Base-by-base conservation (phyloP, 1,140 invertebrate genomes). In the Bombyx mori region DNA sequence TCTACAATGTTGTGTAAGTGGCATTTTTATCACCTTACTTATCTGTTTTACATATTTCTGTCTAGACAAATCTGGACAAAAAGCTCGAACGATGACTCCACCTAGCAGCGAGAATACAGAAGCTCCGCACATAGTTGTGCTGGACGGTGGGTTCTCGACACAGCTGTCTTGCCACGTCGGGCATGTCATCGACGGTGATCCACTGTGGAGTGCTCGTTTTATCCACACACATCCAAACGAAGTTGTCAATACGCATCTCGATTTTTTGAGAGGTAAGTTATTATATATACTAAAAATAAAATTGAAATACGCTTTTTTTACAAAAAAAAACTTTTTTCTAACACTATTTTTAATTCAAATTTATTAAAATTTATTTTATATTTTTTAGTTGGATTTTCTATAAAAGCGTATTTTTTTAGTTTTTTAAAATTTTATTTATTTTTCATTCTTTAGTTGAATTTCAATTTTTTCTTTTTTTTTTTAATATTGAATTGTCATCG, bases 161-260 rank as follows among this genome's bases (percentile, higher is more conserved):
- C 94, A 95, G 77, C 80, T 96, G 63, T 91, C 91, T 7, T 92
- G 90, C 53, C 92, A 94, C 73, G 90, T 94, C 1, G 89, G 89
- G 1, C 89, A 92, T 63, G 90, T 90, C 46, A 91, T 93, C 48
- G 92, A 93, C 73, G 92, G 91, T 0, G 91, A 94, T 79, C 94
- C 95, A 1, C 77, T 97, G 7, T 97, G 95, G 95, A 95, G 93
- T 54, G 92, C 94, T 0, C 88, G 93, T 58, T 94, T 95, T 68
- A 87, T 97, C 44, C 88, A 89, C 55, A 91, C 91, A 1, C 86
- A 95, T 73, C 93, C 93, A 1, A 86, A 92, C 26, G 92, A 93
- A 4, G 91, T 97, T 54, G 89, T 93, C 44, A 86, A 92, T 63
- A 92, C 93, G 0, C 95, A 97, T 83, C 82, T 94, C 60, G 93